Evolutionary conservation across 2,888 invertebrate genomes (phyloP).

Genomic region (Cistogaster globosa): DNA sequence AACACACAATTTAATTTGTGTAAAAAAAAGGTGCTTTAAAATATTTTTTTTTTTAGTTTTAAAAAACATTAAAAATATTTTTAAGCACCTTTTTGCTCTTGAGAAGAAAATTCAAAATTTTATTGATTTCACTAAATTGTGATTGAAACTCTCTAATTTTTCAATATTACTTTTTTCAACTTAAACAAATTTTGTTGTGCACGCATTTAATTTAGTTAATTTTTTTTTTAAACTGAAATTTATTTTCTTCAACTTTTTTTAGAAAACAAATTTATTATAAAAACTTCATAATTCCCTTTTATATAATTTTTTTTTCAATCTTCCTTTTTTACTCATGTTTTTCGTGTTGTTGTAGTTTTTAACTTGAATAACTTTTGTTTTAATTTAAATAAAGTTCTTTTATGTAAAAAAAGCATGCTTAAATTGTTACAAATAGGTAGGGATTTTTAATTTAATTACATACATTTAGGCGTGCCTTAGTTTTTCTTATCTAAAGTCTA

Average conservation of each 20-base stretch:
- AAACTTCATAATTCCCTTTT: slow-evolving; percentile 39
- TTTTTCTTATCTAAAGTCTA: background rate
- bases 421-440: slow-evolving; percentile 1
- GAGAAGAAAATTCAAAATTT: slow-evolving; percentile 25
- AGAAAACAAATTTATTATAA: slow-evolving; percentile 37
- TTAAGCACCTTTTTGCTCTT: slow-evolving; percentile 29
- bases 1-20: slow-evolving; percentile 28
- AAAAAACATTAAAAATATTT: too few species aligned
- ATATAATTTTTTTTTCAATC: slow-evolving; percentile 50
- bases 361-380: slow-evolving; percentile 29
- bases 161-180: slow-evolving; percentile 51
- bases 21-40: slow-evolving; percentile 38
- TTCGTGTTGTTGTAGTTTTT: slow-evolving; percentile 77
- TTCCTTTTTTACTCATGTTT: slow-evolving; percentile 74
- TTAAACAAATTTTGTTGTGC: slow-evolving; percentile 80
- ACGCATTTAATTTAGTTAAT: slow-evolving; percentile 79
- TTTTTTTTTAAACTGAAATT: slow-evolving; percentile 16
- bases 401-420: slow-evolving; percentile 43
- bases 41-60: slow-evolving; percentile 4
- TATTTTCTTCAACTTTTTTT: slow-evolving; percentile 40
- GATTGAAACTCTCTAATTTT: slow-evolving; percentile 19
- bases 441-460: background rate
- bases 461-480: slow-evolving; percentile 20
- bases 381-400: slow-evolving; percentile 25
- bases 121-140: slow-evolving; percentile 62